phyloP scores from a whole-genome alignment of 1,140 invertebrate genomes.

The Anagrus nilaparvatae region DNA sequence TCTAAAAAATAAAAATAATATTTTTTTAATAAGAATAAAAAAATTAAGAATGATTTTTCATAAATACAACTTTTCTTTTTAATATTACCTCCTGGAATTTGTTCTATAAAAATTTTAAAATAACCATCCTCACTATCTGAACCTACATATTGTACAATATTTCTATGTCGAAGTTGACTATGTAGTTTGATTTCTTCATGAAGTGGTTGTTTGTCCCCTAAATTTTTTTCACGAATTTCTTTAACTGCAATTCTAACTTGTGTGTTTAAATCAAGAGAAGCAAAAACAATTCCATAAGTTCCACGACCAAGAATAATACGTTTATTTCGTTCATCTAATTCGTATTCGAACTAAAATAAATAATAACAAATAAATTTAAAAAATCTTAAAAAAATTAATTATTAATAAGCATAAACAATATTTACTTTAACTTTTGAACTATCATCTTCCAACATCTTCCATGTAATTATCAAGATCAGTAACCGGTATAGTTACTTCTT shows the following conservation, averaged over 20 bases:
- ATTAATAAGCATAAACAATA: conserved; percentile 5
- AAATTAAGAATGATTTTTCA: not conserved
- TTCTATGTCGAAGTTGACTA: conserved; percentile 88
- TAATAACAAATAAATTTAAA: conserved; percentile 6
- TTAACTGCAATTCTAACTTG: conserved; percentile 96
- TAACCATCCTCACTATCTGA: conserved; percentile 88
- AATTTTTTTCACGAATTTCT: conserved; percentile 93
- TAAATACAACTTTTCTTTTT: not conserved
- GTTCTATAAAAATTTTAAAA: conserved; percentile 99
- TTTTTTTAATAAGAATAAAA: conserved; percentile 7
- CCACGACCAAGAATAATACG: conserved; percentile 87
- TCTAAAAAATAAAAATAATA: conserved; percentile 48
- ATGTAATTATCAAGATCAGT: conserved; percentile 69
- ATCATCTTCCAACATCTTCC: conserved; percentile 55
- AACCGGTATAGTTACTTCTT: conserved; percentile 74
- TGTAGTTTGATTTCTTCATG: conserved; percentile 98
- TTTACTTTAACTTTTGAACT: conserved; percentile 51
- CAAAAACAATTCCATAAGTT: conserved; percentile 93
- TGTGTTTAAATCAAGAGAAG: conserved; percentile 87
- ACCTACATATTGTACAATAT: conserved; percentile 97
- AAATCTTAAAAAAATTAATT: not conserved
- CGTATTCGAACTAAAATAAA: conserved; percentile 85
- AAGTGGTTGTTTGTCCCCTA: conserved; percentile 93
- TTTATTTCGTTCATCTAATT: conserved; percentile 82
- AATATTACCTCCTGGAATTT: conserved; percentile 68